phyloP scores from a whole-genome alignment of 2,113 vertebrate genomes.

The Scopus umbretta region DNA sequence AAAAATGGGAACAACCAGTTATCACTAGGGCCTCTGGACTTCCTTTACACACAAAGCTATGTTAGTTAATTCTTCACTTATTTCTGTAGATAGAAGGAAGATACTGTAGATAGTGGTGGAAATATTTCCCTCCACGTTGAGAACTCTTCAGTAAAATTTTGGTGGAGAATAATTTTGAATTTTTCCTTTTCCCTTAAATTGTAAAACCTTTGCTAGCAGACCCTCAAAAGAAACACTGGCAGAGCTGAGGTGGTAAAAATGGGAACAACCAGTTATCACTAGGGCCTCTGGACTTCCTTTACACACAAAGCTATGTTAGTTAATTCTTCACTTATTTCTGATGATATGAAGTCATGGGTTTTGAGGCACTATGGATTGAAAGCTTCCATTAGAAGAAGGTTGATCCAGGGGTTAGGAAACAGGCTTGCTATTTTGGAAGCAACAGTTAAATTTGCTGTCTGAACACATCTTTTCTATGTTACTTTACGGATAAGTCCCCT shows the following conservation, averaged over 20 bases:
- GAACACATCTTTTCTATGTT: not conserved
- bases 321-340: not conserved
- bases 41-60: not conserved
- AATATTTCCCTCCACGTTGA: not conserved
- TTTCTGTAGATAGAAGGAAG: no score
- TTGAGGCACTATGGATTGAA: not conserved
- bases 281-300: not conserved
- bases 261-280: not conserved
- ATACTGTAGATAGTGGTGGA: no score
- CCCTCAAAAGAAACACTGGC: not conserved
- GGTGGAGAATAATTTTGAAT: not conserved
- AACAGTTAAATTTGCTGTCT: not conserved
- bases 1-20: not conserved
- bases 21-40: not conserved
- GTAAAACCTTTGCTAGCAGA: not conserved
- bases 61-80: not conserved
- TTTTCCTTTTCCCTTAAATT: not conserved
- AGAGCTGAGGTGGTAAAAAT: not conserved
- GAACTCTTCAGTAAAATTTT: not conserved
- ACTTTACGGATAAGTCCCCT: not conserved
- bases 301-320: not conserved
- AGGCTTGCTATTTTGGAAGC: not conserved
- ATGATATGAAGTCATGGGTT: not conserved
- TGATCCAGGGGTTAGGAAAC: not conserved
- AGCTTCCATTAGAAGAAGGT: not conserved